Base-by-base conservation (phyloP, 2,113 vertebrate species). In the Struthidea cinerea region DNA sequence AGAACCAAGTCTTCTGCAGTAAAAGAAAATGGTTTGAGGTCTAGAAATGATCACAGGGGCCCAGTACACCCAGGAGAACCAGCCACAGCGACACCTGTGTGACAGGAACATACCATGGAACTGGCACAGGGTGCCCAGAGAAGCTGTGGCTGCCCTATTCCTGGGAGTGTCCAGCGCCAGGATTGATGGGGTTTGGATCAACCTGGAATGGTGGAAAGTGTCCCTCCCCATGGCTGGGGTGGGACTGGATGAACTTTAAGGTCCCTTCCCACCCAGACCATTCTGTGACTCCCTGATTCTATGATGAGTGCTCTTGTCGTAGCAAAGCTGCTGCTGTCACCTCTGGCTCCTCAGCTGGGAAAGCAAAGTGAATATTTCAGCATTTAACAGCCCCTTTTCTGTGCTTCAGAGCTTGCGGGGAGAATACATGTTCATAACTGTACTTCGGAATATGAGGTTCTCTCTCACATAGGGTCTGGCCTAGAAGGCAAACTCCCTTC, bases 171-270 rank as follows among this genome's bases (percentile, higher is more conserved):
- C 28, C 73, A 44, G 16, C 13, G 11, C 13, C 44, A 7, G 33
- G 32, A 0, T 59, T 28, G 37, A 27, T 0, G 0, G 16, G 27
- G 35, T 6, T 42, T 70, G 49, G 42, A 50, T 5, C 7, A 33
- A 0, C 11, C 33, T 30, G 73, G 44, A 20, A 3, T 1, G 7
- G 50, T 14, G 59, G 17, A 11, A 65, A 4, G 8, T 65, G 28
- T 52, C 10, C 27, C 50, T 71, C 37, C 4, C 32, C 37, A 33
- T 32, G 59, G 65, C 28, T 67, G 28, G 20, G 10, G 4, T 41
- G 46, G 18, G 3, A 16, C 12, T 33, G 13, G 13, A 17, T 74
- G 46, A 7, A 4, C 5, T 55, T 32, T 27, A 33, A 68, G 30
- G 23, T 55, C 26, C 22, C 47, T 74, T 23, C 39, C 26, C 27